phyloP scores from a whole-genome alignment of 1,140 invertebrate genomes.

The Zaprionus kolodkinae region DNA sequence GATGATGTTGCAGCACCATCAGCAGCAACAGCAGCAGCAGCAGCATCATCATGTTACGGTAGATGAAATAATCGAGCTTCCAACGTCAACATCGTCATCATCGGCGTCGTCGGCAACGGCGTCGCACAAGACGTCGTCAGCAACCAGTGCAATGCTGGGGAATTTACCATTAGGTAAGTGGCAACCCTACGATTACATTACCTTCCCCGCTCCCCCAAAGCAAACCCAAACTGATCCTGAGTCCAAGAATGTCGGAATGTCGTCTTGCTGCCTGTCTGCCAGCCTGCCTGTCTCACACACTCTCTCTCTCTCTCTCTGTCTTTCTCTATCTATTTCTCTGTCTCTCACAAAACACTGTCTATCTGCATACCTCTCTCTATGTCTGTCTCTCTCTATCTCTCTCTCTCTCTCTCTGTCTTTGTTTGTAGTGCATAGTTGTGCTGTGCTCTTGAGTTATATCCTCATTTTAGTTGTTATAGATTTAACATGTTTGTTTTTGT shows the following conservation, averaged over 20 bases:
- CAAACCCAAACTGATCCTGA: not conserved
- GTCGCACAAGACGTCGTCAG: slow-evolving; percentile 44
- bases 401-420: slow-evolving; percentile 32
- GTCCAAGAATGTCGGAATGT: slow-evolving; percentile 1
- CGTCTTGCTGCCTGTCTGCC: slow-evolving; percentile 41
- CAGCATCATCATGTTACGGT: slow-evolving; percentile 77
- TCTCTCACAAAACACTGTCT: slow-evolving; percentile 16
- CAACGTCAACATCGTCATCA: slow-evolving; percentile 51
- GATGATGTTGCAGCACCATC: slow-evolving; percentile 54
- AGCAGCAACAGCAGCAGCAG: slow-evolving; percentile 56
- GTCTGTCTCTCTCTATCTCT: slow-evolving; percentile 35
- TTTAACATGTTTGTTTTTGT: slow-evolving; percentile 22
- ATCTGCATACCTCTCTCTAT: slow-evolving; percentile 17
- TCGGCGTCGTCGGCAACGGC: slow-evolving; percentile 29
- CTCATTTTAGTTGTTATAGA: slow-evolving; percentile 9
- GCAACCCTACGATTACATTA: slow-evolving; percentile 22
- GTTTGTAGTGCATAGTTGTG: slow-evolving; percentile 25
- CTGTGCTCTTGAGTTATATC: slow-evolving; percentile 61
- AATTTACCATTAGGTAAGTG: slow-evolving; percentile 84
- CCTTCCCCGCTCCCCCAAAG: not conserved
- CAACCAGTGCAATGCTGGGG: slow-evolving; percentile 76
- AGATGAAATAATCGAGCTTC: slow-evolving; percentile 82
- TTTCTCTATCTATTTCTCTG: slow-evolving; percentile 46
- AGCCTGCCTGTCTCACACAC: slow-evolving; percentile 32
- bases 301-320: slow-evolving; percentile 34